Evolutionary conservation across 1,140 invertebrate species (phyloP), one percentile per base, ranked within the genome.

Genomic region (Rhopalosiphum maidis): DNA sequence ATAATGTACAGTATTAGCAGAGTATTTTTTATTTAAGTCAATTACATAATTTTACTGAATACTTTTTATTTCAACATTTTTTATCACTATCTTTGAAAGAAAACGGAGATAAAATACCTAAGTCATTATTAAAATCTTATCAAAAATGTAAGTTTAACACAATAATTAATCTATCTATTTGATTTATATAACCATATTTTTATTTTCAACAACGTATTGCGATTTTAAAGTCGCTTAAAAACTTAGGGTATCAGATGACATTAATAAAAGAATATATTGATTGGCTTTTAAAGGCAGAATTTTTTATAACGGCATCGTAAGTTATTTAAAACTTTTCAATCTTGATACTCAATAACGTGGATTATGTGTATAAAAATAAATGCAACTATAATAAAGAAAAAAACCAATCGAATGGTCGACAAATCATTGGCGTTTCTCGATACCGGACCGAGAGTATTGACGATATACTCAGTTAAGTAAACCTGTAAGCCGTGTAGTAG

Each of bases 311-410:
- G 41, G 4, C 5, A 77, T 87, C 41, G 23, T 85, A 41, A 85
- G 30, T 48, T 46, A 87, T 87, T 25, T 46, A 48, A 87, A 87
- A 87, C 43, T 87, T 87, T 87, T 87, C 85, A 43, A 87, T 43
- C 41, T 41, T 41, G 83, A 41, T 85, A 23, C 37, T n/a, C 30
- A 35, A 4, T 18, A 77, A 3, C n/a, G n/a, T n/a, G n/a, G 30
- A 77, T 77, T 77, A 68, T 77, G 15, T n/a, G 30, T 18, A 77
- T 0, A 77, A 18, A 77, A 77, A 35, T 15, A 77, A 77, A 35
- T n/a, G 30, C 60, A 77, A 35, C n/a, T 6, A n/a, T n/a, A n/a
- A 77, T 15, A 5, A 77, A 5, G 30, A 77, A 77, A 77, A 77
- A 77, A n/a, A 15, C 5, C 15, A 68, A 68, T 68, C 30, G 60